A percentile compares a stretch with the other conserved stretches of the same genome.
Conservation (phyloP, 2,888 invertebrate genomes). For the Cantharis rustica region DNA sequence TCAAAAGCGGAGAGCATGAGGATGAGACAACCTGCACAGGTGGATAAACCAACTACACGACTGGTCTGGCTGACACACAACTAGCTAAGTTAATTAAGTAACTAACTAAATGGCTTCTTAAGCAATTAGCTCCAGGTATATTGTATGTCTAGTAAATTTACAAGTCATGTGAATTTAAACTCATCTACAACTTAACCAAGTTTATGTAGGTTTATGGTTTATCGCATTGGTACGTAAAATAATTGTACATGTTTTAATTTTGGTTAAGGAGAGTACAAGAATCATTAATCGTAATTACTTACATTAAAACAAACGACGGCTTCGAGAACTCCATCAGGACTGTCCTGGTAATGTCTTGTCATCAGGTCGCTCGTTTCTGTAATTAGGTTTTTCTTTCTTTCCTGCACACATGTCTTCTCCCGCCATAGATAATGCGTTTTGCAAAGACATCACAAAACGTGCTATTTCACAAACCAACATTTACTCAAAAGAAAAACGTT, state of each 20-base stretch:
- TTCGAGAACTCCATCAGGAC: conserved; percentile 48
- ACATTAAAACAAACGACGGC: conserved; percentile 38
- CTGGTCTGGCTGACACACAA: conserved; percentile 45
- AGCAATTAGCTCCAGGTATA: conserved; percentile 53
- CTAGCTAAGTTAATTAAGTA: conserved; percentile 50
- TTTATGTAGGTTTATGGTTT: background rate
- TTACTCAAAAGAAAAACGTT: background rate
- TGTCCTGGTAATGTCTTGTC: conserved; percentile 55
- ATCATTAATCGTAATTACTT: conserved; percentile 35
- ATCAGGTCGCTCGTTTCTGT: conserved; percentile 55
- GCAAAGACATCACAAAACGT: conserved; percentile 2
- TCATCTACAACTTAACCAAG: conserved; percentile 21
- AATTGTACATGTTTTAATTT: background rate
- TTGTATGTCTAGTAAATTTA: conserved; percentile 49
- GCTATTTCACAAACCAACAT: background rate
- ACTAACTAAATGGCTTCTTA: conserved; percentile 53
- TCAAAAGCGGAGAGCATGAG: conserved; percentile 26
- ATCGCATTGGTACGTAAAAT: background rate
- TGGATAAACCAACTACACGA: conserved; percentile 44
- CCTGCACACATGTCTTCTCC: conserved; percentile 46
- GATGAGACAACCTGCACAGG: conserved; percentile 38
- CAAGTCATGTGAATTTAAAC: conserved; percentile 43
- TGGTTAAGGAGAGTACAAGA: background rate
- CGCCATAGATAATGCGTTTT: conserved; percentile 21
- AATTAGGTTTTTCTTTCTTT: conserved; percentile 55